phyloP scores from a whole-genome alignment of 2,888 invertebrate species.

The Ectemnius cavifrons region DNA sequence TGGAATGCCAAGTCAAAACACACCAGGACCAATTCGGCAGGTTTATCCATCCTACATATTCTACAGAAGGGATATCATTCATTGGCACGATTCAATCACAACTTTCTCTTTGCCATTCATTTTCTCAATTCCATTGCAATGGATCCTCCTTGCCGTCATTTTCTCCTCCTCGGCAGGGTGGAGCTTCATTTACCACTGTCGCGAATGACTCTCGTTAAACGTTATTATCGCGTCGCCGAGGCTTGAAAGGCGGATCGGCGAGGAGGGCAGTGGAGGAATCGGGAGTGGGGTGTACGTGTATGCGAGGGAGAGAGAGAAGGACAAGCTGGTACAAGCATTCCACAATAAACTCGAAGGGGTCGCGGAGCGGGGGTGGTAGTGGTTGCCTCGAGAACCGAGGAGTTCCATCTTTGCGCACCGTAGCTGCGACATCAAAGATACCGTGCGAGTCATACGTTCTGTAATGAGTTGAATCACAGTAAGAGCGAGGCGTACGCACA shows the following conservation, averaged over 20 bases:
- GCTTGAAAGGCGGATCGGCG: conserved; percentile 20
- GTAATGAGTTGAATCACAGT: conserved; percentile 75
- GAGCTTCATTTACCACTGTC: conserved; percentile 42
- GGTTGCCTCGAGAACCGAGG: conserved; percentile 38
- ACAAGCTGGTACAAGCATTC: conserved; percentile 54
- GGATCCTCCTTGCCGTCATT: neutral
- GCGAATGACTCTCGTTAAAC: conserved; percentile 53
- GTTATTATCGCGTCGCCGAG: conserved; percentile 55
- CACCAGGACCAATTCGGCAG: too few relatives aligned
- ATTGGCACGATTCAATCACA: neutral
- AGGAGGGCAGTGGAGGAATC: conserved; percentile 12
- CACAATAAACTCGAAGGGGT: conserved; percentile 55
- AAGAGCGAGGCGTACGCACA: conserved; percentile 42
- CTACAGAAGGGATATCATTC: neutral
- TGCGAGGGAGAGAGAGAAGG: neutral
- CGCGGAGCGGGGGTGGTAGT: too few relatives aligned
- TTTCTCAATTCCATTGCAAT: neutral
- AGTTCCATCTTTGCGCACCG: conserved; percentile 67
- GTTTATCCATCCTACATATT: too few relatives aligned
- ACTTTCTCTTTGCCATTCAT: neutral
- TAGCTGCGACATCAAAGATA: conserved; percentile 73
- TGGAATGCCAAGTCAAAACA: too few relatives aligned
- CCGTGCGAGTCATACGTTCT: conserved; percentile 67
- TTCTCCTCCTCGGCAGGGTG: neutral
- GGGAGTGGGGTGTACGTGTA: conserved; percentile 2